Percentiles rank a stretch among this genome's conserved stretches.
These are phyloP conservation scores for Meloe dianella DNA, from an alignment of 2,888 invertebrate genomes.

Conservation along the genomic window DNA sequence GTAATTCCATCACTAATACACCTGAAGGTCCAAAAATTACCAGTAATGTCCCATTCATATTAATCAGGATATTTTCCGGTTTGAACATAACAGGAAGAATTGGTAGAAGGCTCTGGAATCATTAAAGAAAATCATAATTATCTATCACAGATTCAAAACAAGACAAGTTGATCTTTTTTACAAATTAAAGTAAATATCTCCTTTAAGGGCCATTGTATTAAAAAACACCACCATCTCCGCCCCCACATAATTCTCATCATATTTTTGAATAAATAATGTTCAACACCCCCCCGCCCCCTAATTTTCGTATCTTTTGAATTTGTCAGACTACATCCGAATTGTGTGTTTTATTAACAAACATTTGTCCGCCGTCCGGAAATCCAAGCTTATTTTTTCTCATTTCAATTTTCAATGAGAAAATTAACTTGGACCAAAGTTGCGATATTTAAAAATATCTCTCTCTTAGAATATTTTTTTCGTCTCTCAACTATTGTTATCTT, in stretches of 20 bases:
- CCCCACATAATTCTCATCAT: constrained; percentile 27
- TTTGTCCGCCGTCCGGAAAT: constrained; percentile 30
- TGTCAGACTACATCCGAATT: not conserved
- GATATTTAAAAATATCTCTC: constrained; percentile 35
- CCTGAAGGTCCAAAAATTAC: constrained; percentile 75
- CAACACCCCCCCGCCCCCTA: constrained; percentile 11
- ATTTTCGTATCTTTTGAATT: not conserved
- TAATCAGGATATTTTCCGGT: constrained; percentile 71
- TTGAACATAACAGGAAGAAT: constrained; percentile 72
- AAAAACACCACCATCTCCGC: not conserved
- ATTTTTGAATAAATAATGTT: constrained; percentile 35
- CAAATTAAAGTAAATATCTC: not conserved
- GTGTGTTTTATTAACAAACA: constrained; percentile 35
- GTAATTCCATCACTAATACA: constrained; percentile 73
- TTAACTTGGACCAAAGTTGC: constrained; percentile 32
- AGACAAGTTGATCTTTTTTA: not conserved
- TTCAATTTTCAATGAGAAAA: constrained; percentile 38
- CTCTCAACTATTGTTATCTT: not conserved
- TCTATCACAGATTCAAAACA: not conserved
- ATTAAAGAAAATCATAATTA: constrained; percentile 12
- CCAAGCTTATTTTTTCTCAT: constrained; percentile 35
- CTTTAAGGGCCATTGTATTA: not conserved
- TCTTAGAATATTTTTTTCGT: constrained; percentile 10
- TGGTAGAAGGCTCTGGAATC: constrained; percentile 72
- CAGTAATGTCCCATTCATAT: constrained; percentile 70